A percentile compares a stretch with the other conserved stretches of the same genome.
These are phyloP conservation scores for Betta splendens DNA, from an alignment of 2,797 vertebrate genomes.

Conservation along the genomic window DNA sequence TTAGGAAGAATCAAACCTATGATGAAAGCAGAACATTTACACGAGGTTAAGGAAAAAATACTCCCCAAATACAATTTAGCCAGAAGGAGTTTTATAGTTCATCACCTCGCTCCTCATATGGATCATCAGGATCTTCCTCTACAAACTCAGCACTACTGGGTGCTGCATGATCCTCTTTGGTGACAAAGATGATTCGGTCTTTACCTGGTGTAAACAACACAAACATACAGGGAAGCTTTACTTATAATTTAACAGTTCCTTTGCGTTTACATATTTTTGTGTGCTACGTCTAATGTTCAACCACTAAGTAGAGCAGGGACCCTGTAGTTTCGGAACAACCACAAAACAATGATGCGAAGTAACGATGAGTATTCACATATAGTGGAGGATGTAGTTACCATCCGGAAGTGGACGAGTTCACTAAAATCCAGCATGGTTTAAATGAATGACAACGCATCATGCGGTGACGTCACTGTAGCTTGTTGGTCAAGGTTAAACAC, in stretches of 20 bases:
- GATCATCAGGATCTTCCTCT: conserved; percentile 92
- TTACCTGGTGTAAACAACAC: conserved; percentile 82
- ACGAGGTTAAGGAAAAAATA: no score
- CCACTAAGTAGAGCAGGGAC: no score
- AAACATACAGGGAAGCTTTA: background rate
- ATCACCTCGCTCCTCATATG: conserved; percentile 93
- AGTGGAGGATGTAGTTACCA: background rate
- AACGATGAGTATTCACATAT: background rate
- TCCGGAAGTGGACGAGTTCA: background rate
- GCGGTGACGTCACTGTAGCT: background rate
- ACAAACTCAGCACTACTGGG: conserved; percentile 93
- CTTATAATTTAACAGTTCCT: background rate
- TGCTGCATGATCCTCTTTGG: conserved; percentile 92
- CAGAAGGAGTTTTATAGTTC: background rate
- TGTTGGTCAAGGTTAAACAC: conserved; percentile 56
- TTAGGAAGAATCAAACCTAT: conserved; percentile 89
- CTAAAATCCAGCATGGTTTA: background rate
- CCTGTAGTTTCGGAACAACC: no score
- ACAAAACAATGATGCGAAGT: no score
- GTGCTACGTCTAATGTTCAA: no score
- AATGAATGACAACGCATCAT: background rate
- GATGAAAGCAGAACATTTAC: conserved; percentile 22
- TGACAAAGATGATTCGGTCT: conserved; percentile 94
- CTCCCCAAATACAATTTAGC: background rate
- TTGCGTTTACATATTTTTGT: background rate